Evolutionary conservation across 2,797 vertebrate genomes (phyloP).

Genomic region (Neosilurus mollespiculum): DNA sequence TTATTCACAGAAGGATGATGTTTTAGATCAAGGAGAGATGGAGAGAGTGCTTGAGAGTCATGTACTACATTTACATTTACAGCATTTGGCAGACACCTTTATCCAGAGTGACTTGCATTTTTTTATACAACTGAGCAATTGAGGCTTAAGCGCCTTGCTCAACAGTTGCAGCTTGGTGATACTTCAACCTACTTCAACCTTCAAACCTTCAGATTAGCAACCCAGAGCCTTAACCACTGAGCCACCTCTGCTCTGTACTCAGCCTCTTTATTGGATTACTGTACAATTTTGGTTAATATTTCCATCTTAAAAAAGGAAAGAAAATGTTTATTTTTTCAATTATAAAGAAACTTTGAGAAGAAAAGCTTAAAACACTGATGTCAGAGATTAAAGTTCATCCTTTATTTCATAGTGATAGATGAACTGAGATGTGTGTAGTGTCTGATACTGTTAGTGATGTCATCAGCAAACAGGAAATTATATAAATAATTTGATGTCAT

Average conservation of each 20-base stretch:
- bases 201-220: too few species aligned
- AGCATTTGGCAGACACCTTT: too few species aligned
- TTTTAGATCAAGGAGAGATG: not conserved
- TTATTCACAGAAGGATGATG: not conserved
- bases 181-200: too few species aligned
- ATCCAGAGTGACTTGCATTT: too few species aligned
- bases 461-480: conserved; percentile 9
- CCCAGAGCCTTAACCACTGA: too few species aligned
- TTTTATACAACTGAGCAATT: too few species aligned
- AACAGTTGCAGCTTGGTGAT: too few species aligned
- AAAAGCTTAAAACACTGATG: not conserved
- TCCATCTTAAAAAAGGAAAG: not conserved
- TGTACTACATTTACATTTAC: too few species aligned
- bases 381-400: not conserved
- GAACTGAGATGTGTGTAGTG: not conserved
- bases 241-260: too few species aligned
- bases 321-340: not conserved
- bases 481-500: conserved; percentile 18
- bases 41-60: not conserved
- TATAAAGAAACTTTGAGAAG: not conserved
- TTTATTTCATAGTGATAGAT: not conserved
- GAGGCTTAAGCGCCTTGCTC: too few species aligned
- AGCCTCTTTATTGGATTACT: not conserved
- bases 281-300: not conserved
- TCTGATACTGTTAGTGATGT: not conserved